phyloP scores from a whole-genome alignment of 2,888 invertebrate genomes.

The Drosophila tanythrix region DNA sequence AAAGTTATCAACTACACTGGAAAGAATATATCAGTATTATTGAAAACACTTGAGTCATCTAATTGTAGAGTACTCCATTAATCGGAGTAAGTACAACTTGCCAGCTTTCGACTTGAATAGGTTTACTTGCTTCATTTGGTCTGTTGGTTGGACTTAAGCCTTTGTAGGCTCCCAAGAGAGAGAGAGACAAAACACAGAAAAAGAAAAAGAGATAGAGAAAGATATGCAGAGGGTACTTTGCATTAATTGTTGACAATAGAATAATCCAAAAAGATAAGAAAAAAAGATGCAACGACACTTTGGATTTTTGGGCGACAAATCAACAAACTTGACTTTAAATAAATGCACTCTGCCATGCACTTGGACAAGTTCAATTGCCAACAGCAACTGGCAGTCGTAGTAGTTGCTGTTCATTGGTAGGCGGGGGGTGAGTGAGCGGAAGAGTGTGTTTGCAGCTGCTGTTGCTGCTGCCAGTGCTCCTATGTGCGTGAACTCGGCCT shows the following conservation, averaged over 20 bases:
- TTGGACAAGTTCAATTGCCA: conserved; percentile 51
- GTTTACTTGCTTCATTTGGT: background rate
- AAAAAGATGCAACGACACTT: conserved; percentile 31
- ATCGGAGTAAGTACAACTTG: background rate
- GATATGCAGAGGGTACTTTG: conserved; percentile 23
- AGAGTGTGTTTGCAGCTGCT: conserved; percentile 2
- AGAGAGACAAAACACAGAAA: background rate
- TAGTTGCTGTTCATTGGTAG: background rate
- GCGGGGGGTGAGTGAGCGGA: no score
- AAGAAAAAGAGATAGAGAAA: background rate
- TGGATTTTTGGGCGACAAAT: conserved; percentile 67
- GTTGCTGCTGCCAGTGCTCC: conserved; percentile 20
- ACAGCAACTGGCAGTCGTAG: conserved; percentile 14
- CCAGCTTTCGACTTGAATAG: background rate
- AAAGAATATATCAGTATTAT: background rate
- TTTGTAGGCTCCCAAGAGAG: background rate
- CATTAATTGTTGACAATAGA: conserved; percentile 59
- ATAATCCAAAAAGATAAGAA: background rate
- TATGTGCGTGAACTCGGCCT: conserved; percentile 50
- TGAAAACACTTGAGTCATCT: background rate
- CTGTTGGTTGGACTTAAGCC: background rate
- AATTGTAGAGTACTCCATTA: background rate
- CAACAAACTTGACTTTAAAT: conserved; percentile 74
- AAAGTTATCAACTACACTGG: background rate
- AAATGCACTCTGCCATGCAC: conserved; percentile 71